A percentile compares a stretch with the other conserved stretches of the same genome.
Evolutionary conservation across 2,113 vertebrate genomes (phyloP).

Genomic region (Anolis carolinensis): DNA sequence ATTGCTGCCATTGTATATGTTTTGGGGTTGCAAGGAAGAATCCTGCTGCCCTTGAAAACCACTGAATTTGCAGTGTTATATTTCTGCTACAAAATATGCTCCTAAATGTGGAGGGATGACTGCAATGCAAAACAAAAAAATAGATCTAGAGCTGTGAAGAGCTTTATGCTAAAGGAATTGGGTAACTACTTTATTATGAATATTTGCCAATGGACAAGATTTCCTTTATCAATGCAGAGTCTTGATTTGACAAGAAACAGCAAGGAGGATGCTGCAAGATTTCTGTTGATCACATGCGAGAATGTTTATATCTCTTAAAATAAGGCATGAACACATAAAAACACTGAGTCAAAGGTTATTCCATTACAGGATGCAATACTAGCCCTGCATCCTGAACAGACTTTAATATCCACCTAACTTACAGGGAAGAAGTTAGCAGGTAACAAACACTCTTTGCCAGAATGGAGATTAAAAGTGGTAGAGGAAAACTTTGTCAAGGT

Average conservation of each 20-base stretch:
- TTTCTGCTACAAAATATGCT: background rate
- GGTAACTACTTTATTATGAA: too few relatives aligned
- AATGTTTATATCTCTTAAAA: background rate
- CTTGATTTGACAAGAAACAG: background rate
- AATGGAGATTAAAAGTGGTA: background rate
- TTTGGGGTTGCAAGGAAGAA: background rate
- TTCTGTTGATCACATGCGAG: background rate
- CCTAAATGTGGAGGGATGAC: too few relatives aligned
- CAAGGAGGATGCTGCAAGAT: background rate
- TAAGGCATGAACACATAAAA: background rate
- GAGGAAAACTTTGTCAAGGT: background rate
- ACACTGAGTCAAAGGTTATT: too few relatives aligned
- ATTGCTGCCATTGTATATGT: too few relatives aligned
- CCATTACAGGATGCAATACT: too few relatives aligned
- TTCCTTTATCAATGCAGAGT: background rate
- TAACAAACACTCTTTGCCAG: background rate
- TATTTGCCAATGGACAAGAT: background rate
- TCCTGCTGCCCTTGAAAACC: too few relatives aligned
- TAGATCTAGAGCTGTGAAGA: too few relatives aligned
- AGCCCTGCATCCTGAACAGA: too few relatives aligned
- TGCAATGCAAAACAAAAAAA: too few relatives aligned
- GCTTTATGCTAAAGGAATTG: too few relatives aligned
- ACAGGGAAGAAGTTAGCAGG: background rate
- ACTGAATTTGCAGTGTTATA: background rate
- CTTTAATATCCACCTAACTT: background rate